Evolutionary conservation across 2,113 vertebrate species (phyloP).

Genomic region (Cariama cristata): DNA sequence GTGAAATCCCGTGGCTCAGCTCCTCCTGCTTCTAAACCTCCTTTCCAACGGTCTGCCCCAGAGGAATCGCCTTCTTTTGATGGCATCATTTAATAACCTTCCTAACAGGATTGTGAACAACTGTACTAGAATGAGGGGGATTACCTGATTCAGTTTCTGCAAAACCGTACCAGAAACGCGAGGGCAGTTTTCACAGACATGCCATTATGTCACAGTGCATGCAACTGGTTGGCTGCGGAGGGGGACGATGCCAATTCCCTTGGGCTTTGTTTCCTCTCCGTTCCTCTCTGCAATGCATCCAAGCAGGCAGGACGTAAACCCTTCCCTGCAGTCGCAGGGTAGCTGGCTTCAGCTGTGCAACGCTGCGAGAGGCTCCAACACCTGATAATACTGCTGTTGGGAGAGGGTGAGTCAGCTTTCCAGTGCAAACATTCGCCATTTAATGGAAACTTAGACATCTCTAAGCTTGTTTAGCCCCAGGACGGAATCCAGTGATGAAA

Average conservation of each 20-base stretch:
- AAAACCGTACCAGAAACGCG: background rate
- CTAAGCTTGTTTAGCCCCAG: background rate
- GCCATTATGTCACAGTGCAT: background rate
- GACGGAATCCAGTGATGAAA: background rate
- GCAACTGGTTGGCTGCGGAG: background rate
- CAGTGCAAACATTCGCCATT: background rate
- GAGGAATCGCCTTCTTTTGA: background rate
- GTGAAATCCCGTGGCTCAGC: background rate
- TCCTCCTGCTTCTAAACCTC: background rate
- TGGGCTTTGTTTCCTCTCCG: background rate
- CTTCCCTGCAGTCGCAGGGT: background rate
- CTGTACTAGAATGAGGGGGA: background rate
- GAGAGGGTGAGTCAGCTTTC: background rate
- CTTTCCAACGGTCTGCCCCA: background rate
- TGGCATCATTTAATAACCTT: background rate
- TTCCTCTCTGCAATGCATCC: background rate
- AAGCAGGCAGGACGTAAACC: background rate
- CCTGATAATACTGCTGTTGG: background rate
- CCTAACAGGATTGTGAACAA: background rate
- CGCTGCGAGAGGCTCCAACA: background rate
- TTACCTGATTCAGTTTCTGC: background rate
- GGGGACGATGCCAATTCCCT: background rate
- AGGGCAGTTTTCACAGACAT: background rate
- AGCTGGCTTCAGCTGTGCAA: background rate
- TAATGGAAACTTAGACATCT: background rate